Percentiles rank a stretch among this genome's conserved stretches.
These are phyloP conservation scores for Acleris cristana DNA, from an alignment of 2,888 invertebrate species.

Conservation along the genomic window DNA sequence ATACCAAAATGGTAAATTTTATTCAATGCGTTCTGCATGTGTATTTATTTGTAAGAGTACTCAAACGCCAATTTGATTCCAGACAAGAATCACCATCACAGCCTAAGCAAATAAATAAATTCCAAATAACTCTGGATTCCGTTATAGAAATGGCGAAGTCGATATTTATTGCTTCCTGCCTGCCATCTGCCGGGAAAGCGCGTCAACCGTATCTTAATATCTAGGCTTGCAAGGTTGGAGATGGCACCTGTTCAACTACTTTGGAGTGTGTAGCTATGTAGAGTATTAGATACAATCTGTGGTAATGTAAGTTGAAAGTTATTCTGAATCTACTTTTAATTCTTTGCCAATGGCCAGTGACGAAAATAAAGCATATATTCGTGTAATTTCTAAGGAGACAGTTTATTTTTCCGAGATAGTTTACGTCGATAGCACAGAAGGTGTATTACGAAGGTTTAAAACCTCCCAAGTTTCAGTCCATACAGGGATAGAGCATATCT, in stretches of 20 bases:
- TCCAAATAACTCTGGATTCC: slow-evolving; percentile 3
- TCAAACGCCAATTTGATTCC: not conserved
- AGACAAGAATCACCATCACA: slow-evolving; percentile 14
- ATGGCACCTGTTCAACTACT: slow-evolving; percentile 19
- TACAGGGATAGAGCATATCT: too few relatives aligned
- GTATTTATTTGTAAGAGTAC: too few relatives aligned
- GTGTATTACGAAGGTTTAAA: too few relatives aligned
- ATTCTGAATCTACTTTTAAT: not conserved
- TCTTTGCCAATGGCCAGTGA: too few relatives aligned
- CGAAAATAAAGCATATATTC: too few relatives aligned
- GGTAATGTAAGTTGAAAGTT: not conserved
- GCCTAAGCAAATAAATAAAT: slow-evolving; percentile 11
- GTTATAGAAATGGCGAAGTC: slow-evolving; percentile 11
- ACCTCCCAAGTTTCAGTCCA: too few relatives aligned
- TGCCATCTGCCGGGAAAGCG: slow-evolving; percentile 34
- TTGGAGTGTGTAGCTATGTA: not conserved
- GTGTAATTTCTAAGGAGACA: too few relatives aligned
- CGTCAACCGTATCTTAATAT: slow-evolving; percentile 26
- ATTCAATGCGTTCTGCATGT: too few relatives aligned
- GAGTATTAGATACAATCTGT: not conserved
- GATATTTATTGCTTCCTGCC: slow-evolving; percentile 34
- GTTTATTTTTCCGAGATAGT: too few relatives aligned
- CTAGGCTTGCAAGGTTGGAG: slow-evolving; percentile 14
- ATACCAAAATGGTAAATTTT: too few relatives aligned
- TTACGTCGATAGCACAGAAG: too few relatives aligned